These are phyloP conservation scores for Indicator indicator DNA, from an alignment of 2,113 vertebrate genomes.

Conservation along the genomic window DNA sequence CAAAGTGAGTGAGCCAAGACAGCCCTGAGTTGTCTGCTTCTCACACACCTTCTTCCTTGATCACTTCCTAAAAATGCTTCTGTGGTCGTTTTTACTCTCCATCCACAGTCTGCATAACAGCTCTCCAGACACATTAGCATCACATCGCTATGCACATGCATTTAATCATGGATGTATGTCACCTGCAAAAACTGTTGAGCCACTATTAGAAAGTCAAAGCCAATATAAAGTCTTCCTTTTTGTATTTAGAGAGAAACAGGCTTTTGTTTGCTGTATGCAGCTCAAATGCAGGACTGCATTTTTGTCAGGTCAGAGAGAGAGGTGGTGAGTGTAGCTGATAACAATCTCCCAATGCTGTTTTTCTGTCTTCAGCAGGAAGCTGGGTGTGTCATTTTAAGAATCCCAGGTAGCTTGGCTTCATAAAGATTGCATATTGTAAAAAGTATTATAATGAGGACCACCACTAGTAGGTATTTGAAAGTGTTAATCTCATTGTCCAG, in stretches of 20 bases:
- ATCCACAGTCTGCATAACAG: neutral
- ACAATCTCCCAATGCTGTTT: slow-evolving; percentile 18
- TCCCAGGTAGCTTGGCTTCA: neutral
- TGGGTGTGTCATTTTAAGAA: slow-evolving; percentile 18
- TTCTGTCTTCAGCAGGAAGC: slow-evolving; percentile 17
- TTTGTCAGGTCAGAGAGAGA: slow-evolving; percentile 19
- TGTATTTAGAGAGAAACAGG: neutral
- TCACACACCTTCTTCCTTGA: neutral
- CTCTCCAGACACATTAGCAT: neutral
- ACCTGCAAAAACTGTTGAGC: neutral
- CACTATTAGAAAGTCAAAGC: neutral
- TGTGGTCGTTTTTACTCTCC: neutral
- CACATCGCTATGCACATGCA: neutral
- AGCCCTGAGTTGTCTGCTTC: neutral
- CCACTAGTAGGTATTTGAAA: neutral
- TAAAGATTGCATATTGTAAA: neutral
- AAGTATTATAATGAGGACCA: neutral
- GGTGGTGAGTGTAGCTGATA: neutral
- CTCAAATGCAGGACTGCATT: neutral
- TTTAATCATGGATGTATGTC: accelerated
- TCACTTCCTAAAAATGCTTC: neutral
- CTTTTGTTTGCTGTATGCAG: neutral
- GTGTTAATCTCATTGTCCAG: neutral
- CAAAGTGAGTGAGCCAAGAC: neutral
- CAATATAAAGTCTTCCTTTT: neutral